Base-by-base conservation (phyloP, 2,797 vertebrate genomes). In the Phylloscopus collybita region DNA sequence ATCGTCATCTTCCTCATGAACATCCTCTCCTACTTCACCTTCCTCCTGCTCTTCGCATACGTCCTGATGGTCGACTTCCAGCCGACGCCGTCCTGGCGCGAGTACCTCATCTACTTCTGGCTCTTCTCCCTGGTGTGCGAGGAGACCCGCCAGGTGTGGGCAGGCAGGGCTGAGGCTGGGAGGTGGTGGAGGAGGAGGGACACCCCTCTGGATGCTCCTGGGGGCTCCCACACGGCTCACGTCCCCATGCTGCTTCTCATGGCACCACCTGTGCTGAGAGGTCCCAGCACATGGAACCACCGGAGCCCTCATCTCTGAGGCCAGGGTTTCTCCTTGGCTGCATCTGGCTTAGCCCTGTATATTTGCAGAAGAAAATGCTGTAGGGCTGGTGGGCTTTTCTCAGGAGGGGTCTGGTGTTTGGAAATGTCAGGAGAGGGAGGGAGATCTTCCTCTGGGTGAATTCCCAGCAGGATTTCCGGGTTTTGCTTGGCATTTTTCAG, bases 61-160 rank as follows among this genome's bases (percentile, higher is more conserved):
- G 98, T 99, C 83, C 97, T 99, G 71, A 98, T 99, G 98, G 98
- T 98, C 3, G 99, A 99, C 97, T 99, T 99, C 96, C 99, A 99
- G 95, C 61, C 86, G 0, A 51, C 1, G 1, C 99, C 99, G 0
- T 99, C 99, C 16, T 96, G 97, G 95, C 80, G 70, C 23, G 99
- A 99, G 94, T 65, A 97, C n/a, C 95, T 99, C 92, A 97, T 99
- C 82, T 99, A 99, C 95, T 90, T 99, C 92, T 99, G 99, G 99
- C 98, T 99, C 64, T 85, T 98, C 83, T 98, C 99, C 12, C 97
- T 99, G 96, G 98, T 99, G 97, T 99, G 98, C 21, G 99, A 99
- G 97, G 99, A 99, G 97, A 88, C 96, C 64, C 98, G 99, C 74
- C 99, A 99, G 99, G 99, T 99, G 97, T 16, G 22, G 36, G 32